phyloP scores from a whole-genome alignment of 2,113 vertebrate genomes.

The Neogobius melanostomus region DNA sequence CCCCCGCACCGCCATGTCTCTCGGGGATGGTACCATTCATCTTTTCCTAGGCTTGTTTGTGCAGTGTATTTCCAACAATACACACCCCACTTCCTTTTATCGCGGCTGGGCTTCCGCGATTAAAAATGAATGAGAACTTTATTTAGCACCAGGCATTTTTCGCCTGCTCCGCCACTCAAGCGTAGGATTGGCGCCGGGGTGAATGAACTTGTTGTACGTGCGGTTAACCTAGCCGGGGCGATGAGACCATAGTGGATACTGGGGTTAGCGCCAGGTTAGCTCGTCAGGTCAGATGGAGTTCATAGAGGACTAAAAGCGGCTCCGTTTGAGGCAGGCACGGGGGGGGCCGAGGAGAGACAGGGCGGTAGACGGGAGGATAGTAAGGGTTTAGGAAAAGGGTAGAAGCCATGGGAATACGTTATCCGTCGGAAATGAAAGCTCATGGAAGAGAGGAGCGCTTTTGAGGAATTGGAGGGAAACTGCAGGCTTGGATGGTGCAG shows the following conservation, averaged over 20 bases:
- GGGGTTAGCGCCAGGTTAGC: conserved; percentile 62
- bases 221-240: conserved; percentile 22
- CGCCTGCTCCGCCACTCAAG: conserved; percentile 32
- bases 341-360: background rate
- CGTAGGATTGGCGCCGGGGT: conserved; percentile 17
- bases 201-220: conserved; percentile 31
- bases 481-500: conserved; percentile 26
- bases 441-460: conserved; percentile 18
- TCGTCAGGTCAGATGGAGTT: conserved; percentile 66
- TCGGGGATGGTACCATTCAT: conserved; percentile 11
- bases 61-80: conserved; percentile 33
- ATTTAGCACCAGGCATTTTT: conserved; percentile 40
- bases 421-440: conserved; percentile 57
- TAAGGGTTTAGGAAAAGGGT: conserved; percentile 37
- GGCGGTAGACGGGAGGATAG: conserved; percentile 7
- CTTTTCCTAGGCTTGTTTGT: conserved; percentile 44
- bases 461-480: conserved; percentile 38
- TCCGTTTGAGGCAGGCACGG: conserved; percentile 19
- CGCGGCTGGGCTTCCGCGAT: conserved; percentile 29
- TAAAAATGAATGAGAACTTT: conserved; percentile 67
- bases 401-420: conserved; percentile 46
- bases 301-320: conserved; percentile 38
- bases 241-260: conserved; percentile 45
- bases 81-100: conserved; percentile 5
- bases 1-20: background rate